Evolutionary conservation across 2,888 invertebrate genomes (phyloP), one percentile per base, ranked within the genome.

Genomic region (Cabera pusaria): DNA sequence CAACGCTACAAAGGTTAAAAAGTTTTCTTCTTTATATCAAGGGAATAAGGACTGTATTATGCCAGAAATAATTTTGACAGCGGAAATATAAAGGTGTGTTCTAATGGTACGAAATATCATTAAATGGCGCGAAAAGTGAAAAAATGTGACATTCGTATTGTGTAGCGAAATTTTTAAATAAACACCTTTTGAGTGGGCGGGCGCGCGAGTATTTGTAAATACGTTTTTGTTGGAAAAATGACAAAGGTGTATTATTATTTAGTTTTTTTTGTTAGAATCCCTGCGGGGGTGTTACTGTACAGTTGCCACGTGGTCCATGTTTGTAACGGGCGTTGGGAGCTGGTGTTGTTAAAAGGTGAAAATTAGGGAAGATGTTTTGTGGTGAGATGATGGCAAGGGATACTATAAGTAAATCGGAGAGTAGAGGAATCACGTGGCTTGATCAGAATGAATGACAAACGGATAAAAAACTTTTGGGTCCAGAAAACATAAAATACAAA

Each of bases 141-240:
- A 78, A 83, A 84, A 78, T 67, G 65, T 80, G 80, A 74, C 82
- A 74, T 71, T 74, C 59, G 69, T 64, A 75, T 80, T 82, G 80
- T 74, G 60, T 64, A 62, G 70, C 46, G 69, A 79, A 81, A 78
- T 74, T 85, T 84, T 81, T 77, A 84, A 87, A 88, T 87, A 87
- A 88, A 87, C 87, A 88, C 84, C 84, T 86, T 87, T 86, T 71
- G 86, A 87, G 87, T 87, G 83, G 88, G 88, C 88, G 88, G 84
- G 79, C 75, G 77, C 68, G 64, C 59, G 75, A 77, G 72, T 86
- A 81, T 88, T 87, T 87, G 84, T 81, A 88, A 87, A 87, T 86
- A 87, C 73, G 73, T 78, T 85, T 83, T 84, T 83, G 82, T 81
- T 72, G 65, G 62, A 65, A 54, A 54, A 52, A 37, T 33, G 17